Base-by-base conservation (phyloP, 2,797 vertebrate species). In the Tinamus major region DNA sequence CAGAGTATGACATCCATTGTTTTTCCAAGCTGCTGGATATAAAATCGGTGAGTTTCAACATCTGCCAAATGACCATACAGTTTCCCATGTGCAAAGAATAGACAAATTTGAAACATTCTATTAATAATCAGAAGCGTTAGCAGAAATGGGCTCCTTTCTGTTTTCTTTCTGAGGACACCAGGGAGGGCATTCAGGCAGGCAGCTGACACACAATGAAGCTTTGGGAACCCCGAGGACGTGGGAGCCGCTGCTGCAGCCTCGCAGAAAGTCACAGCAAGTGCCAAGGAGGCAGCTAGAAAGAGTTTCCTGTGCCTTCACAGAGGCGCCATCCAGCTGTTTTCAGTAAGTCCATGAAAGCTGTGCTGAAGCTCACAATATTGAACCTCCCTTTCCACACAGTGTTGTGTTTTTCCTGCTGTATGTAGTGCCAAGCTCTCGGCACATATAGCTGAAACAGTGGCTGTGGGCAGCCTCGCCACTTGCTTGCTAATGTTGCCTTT, bases 61-160 rank as follows among this genome's bases (percentile, higher is more conserved):
- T 93, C 82, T 96, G 81, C 88, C 89, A 94, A 95, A 94, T 95
- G 94, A 93, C 94, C 74, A 42, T 87, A 89, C 63, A 74, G 72
- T 95, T 97, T 96, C 93, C 91, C 92, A 92, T 94, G 89, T 93
- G 95, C 85, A 87, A 96, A 87, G 75, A 96, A 97, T 69, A 95
- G 96, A 95, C 91, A 96, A 89, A 94, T 90, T 74, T 84, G 68
- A 96, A 96, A 87, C 85, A 95, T 96, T 96, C 91, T 96, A 19
- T 93, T 94, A 97, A 94, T 94, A 96, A 95, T 72, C 85, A 69
- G 75, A 91, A 93, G 31, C 17, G 7, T 63, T 68, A 15, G 89
- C 85, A 87, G 87, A 96, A 97, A 94, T 85, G 15, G 55, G 48
- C 31, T 84, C 59, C 59, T 95, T 9, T 7, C 41, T 91, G 71